Conservation (phyloP, 2,797 vertebrate genomes). For the Loriculus beryllinus region DNA sequence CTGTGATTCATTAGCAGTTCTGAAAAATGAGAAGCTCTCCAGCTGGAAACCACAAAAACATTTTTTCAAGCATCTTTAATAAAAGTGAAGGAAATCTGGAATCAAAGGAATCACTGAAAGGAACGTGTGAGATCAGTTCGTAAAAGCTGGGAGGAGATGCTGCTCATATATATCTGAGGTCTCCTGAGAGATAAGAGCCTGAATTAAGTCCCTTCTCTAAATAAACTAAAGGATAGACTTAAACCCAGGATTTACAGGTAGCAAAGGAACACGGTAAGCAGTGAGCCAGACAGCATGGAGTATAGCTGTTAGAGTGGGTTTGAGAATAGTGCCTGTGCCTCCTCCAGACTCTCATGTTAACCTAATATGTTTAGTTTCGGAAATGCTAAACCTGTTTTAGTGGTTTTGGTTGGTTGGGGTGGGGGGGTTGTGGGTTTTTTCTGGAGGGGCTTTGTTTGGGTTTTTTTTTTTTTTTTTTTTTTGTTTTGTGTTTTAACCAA, state of each 20-base stretch:
- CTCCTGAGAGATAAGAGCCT: background rate
- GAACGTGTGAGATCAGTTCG: background rate
- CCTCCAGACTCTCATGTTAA: accelerated
- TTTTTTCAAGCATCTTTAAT: background rate
- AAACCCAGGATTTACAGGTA: background rate
- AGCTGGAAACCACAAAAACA: background rate
- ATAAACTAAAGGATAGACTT: background rate
- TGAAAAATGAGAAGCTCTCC: background rate
- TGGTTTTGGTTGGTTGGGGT: background rate
- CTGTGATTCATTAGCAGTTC: background rate
- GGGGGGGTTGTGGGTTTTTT: background rate
- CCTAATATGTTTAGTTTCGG: background rate
- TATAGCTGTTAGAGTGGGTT: background rate
- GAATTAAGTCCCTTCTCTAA: background rate
- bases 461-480: background rate
- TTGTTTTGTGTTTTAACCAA: background rate
- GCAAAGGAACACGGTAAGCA: background rate
- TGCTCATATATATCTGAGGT: background rate
- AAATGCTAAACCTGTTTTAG: background rate
- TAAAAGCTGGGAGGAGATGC: background rate
- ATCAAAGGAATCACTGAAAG: background rate
- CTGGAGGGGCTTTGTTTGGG: background rate
- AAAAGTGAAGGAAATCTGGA: background rate
- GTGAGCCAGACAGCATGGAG: background rate
- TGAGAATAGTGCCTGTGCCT: background rate